Evolutionary conservation across 2,797 vertebrate genomes (phyloP).

Genomic region (Anolis apletophallus): DNA sequence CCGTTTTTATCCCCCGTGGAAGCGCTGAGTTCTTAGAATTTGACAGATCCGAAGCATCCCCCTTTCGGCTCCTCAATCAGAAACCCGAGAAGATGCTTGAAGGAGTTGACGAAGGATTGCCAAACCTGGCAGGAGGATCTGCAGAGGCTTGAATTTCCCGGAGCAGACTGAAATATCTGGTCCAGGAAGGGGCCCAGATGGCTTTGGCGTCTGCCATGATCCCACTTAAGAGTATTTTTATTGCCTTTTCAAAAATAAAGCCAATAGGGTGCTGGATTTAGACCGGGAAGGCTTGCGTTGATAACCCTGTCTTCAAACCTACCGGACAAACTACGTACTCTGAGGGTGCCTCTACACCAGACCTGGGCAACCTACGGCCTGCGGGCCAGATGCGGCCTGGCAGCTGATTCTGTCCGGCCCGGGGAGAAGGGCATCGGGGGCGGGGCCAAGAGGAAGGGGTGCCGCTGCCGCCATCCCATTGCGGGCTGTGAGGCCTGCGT

Average conservation of each 20-base stretch:
- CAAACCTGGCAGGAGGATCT: background rate
- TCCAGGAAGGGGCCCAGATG: background rate
- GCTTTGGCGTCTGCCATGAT: background rate
- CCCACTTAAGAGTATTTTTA: background rate
- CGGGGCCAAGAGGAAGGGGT: too few species aligned
- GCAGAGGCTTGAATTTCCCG: background rate
- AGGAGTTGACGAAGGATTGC: background rate
- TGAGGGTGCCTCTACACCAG: too few species aligned
- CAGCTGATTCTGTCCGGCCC: too few species aligned
- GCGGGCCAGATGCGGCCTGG: too few species aligned
- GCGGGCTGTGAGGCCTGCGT: too few species aligned
- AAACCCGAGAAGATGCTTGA: background rate
- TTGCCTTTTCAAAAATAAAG: background rate
- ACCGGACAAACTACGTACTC: background rate
- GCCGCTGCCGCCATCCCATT: too few species aligned
- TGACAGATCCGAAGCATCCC: conserved; percentile 3
- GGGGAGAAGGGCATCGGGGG: too few species aligned
- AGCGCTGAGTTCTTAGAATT: background rate
- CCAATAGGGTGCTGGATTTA: background rate
- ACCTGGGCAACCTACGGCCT: too few species aligned
- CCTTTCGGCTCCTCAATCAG: background rate
- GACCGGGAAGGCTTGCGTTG: background rate
- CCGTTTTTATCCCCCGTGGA: too few species aligned
- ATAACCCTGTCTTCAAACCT: background rate
- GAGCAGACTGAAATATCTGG: conserved; percentile 3